Base-by-base conservation (phyloP, 64 coral and sea anemone genomes). In the Montipora sp. region DNA sequence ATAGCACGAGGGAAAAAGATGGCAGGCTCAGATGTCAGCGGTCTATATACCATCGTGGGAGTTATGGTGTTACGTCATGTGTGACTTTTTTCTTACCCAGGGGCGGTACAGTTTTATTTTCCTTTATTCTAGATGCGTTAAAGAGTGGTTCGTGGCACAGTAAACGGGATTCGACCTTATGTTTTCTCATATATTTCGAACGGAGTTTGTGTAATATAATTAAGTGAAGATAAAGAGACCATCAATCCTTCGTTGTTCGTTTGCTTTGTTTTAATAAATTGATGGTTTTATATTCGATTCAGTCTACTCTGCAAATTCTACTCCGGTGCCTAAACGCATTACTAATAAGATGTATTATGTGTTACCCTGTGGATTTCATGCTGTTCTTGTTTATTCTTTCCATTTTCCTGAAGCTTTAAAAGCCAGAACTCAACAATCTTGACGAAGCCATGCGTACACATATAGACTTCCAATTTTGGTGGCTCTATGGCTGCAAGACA, bases 361-460 rank as follows among this genome's bases (percentile, higher is more conserved):
- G 48, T 58, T 77, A 94, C 94, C 84, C 88, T 95, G 11, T 88
- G 73, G 6, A 73, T 50, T 14, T 66, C 78, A 10, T 88, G 61
- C 49, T 81, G 51, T 10, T 44, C 4, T 36, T 19, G 49, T 74
- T 75, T 59, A 48, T 83, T 78, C 23, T 83, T 87, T 15, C 51
- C 61, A 66, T 83, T 48, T 7, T 73, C 51, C 19, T 79, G 60
- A 55, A 89, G 78, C 49, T 87, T 59, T 43, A 96, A 69, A 45
- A 99, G 55, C 43, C 92, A 90, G 43, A 84, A 79, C 81, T 99
- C 98, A 6, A 78, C 80, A 22, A 99, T 72, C 58, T 94, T 96
- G 3, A 94, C 89, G 81, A 94, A 90, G 0, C 83, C 94, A 53
- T 87, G 87, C 2, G 87, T 92, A 50, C 92, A 92, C 89, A 99